Conservation (phyloP, 2,888 invertebrate species). For the Pristionchus arcanus region DNA sequence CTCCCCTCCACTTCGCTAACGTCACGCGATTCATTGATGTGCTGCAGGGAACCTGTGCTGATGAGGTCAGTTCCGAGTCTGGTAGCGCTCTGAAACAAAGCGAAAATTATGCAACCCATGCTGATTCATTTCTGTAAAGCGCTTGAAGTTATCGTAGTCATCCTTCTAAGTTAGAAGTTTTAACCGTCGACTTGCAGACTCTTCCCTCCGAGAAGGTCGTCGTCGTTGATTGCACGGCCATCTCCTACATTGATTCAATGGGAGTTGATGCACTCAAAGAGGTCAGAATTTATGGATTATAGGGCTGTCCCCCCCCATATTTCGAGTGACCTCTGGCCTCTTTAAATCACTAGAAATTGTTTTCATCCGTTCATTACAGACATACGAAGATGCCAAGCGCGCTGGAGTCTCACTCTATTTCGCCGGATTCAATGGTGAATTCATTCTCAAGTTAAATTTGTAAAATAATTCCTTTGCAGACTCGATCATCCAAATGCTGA, state of each 20-base stretch:
- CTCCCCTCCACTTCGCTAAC: slow-evolving; percentile 74
- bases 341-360: not conserved
- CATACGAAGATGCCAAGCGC: slow-evolving; percentile 30
- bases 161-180: too few species aligned
- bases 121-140: too few species aligned
- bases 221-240: slow-evolving; percentile 69
- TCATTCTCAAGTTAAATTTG: not conserved
- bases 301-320: not conserved
- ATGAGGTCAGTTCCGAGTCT: slow-evolving; percentile 42
- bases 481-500: slow-evolving; percentile 44
- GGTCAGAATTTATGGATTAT: not conserved
- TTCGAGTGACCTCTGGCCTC: not conserved
- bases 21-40: slow-evolving; percentile 69
- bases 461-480: slow-evolving; percentile 4
- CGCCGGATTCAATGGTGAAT: slow-evolving; percentile 50
- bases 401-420: not conserved
- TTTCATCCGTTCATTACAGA: not conserved
- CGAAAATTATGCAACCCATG: too few species aligned
- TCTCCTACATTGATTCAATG: slow-evolving; percentile 73
- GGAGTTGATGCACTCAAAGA: slow-evolving; percentile 70
- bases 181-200: not conserved
- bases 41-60: slow-evolving; percentile 59
- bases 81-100: not conserved
- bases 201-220: slow-evolving; percentile 60
- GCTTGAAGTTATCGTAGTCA: too few species aligned